phyloP scores from a whole-genome alignment of 1,140 invertebrate species.

The Drosophila dunni region DNA sequence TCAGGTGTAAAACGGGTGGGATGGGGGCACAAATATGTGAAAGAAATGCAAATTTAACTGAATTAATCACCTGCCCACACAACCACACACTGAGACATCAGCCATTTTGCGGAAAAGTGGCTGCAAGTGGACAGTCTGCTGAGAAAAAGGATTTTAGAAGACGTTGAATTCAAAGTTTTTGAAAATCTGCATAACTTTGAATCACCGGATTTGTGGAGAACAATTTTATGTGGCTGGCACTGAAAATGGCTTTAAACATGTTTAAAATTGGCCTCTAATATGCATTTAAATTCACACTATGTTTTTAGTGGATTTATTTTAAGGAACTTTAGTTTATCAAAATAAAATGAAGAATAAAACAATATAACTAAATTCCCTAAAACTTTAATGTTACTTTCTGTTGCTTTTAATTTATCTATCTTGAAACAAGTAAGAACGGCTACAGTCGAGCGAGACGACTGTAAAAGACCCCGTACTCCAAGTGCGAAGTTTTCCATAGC shows the following conservation, averaged over 20 bases:
- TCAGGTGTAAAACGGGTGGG: conserved; percentile 37
- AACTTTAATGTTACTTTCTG: no score
- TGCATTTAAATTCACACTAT: no score
- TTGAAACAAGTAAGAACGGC: no score
- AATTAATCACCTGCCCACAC: conserved; percentile 67
- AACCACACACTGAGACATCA: conserved; percentile 23
- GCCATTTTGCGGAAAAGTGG: conserved; percentile 38
- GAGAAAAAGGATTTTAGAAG: background rate
- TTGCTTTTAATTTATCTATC: no score
- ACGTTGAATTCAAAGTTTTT: background rate
- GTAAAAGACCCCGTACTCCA: no score
- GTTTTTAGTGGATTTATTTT: no score
- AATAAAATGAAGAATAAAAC: background rate
- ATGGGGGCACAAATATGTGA: conserved; percentile 35
- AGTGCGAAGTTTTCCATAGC: no score
- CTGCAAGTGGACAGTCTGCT: conserved; percentile 60
- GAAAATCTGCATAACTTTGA: conserved; percentile 1
- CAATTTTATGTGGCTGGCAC: no score
- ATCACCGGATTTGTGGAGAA: background rate
- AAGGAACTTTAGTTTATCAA: no score
- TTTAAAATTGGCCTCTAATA: no score
- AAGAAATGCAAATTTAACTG: conserved; percentile 82
- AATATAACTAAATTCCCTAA: background rate
- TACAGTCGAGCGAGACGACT: no score
- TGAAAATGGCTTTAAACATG: no score